A percentile compares a stretch with the other conserved stretches of the same genome.
phyloP scores from a whole-genome alignment of 2,113 vertebrate species.

The Microcebus tavaratra region DNA sequence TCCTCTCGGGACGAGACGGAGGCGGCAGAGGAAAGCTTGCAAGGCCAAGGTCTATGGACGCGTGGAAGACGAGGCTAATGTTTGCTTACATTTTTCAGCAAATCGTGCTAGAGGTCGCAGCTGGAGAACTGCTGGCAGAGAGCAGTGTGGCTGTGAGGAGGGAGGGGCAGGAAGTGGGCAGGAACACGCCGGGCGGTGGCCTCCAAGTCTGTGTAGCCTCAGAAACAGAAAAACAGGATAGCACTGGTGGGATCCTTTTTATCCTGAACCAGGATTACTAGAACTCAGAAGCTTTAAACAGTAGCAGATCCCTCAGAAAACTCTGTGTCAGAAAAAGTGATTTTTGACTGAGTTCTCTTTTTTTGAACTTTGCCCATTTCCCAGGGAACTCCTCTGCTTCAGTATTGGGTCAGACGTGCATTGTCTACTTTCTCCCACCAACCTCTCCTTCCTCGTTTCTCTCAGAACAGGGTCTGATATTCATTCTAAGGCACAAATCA shows the following conservation, averaged over 20 bases:
- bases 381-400: no score
- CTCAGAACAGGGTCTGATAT: not conserved
- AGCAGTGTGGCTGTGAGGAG: accelerated
- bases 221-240: not conserved
- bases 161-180: not conserved
- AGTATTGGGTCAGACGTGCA: accelerated
- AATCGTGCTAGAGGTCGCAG: not conserved
- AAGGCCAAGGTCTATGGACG: accelerated
- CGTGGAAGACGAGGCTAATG: accelerated
- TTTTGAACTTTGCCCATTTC: not conserved
- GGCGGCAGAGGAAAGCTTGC: accelerated
- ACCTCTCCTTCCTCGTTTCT: not conserved
- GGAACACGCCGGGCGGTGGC: accelerated
- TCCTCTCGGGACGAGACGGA: accelerated
- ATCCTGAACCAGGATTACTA: not conserved
- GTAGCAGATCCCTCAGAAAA: not conserved
- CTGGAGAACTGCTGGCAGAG: not conserved
- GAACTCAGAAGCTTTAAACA: not conserved
- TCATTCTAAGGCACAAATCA: not conserved
- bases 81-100: not conserved
- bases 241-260: not conserved
- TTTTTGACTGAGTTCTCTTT: not conserved
- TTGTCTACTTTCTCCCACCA: not conserved
- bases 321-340: not conserved
- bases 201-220: no score